phyloP scores from a whole-genome alignment of 2,888 invertebrate species.

The Catotricha subobsoleta region DNA sequence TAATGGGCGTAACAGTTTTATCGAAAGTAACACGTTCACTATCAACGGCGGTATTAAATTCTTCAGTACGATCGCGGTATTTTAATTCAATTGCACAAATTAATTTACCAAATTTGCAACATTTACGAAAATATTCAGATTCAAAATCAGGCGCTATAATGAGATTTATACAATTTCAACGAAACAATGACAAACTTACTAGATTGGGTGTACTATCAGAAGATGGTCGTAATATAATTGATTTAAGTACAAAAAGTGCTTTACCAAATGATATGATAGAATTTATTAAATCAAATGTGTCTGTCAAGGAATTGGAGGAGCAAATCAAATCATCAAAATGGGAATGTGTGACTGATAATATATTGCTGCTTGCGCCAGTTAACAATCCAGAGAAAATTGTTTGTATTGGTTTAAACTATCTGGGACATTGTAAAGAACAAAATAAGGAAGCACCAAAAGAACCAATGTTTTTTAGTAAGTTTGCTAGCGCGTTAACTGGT shows the following conservation, averaged over 20 bases:
- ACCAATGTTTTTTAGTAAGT: conserved; percentile 79
- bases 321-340: neutral
- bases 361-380: conserved; percentile 44
- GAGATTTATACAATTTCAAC: conserved; percentile 55
- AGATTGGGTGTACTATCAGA: conserved; percentile 50
- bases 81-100: no score
- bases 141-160: conserved; percentile 25
- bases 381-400: conserved; percentile 65
- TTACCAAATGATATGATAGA: conserved; percentile 30
- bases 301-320: conserved; percentile 21
- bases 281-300: conserved; percentile 26
- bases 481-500: conserved; percentile 58
- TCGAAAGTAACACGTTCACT: no score
- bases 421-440: conserved; percentile 72
- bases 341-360: conserved; percentile 12
- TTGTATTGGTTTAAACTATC: conserved; percentile 73
- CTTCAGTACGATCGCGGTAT: no score
- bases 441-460: conserved; percentile 49
- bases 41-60: no score
- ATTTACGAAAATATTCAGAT: neutral
- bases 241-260: conserved; percentile 28
- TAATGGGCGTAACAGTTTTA: no score
- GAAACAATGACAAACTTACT: conserved; percentile 36
- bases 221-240: conserved; percentile 47
- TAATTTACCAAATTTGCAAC: no score